Evolutionary conservation across 92 coral and sea anemone genomes (phyloP), one percentile per base, ranked within the genome.

Genomic region (Epizoanthus stellaris): DNA sequence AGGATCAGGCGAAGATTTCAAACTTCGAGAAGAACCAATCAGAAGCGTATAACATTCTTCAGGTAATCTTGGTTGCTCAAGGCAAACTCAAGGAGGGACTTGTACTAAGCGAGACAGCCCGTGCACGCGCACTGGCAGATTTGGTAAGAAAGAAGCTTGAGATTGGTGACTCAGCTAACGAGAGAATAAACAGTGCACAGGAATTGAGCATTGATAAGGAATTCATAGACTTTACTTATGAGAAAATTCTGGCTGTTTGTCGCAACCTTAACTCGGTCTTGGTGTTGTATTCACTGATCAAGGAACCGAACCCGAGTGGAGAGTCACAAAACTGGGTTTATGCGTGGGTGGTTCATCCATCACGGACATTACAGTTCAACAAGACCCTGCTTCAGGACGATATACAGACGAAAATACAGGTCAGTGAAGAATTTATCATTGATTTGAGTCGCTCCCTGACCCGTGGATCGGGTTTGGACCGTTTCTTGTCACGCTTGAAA

Each of bases 1-100:
- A 91, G 23, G 91, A 88, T 54, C 61, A 84, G 69, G 80, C 94
- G 7, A 91, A 91, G 61, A 81, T 91, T 10, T 91, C 94, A 34
- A 91, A 91, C 72, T 91, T 88, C 74, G 94, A 91, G 54, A 91
- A 91, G 67, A 91, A 91, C 19, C 92, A 91, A 74, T 73, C 85
- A 0, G 92, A 91, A 20, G 93, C 93, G 30, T 82, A 76, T n/a
- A 90, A 90, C 23, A 77, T 87, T 56, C 83, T 90, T 19, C 93
- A 87, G 67, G 85, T 90, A 42, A 42, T 90, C 17, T 80, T 90
- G 17, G 82, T 83, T 17, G 86, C 86, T 10, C 91, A 87, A 76
- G 21, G 43, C 73, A 90, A 90, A 64, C 82, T 75, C 76, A 90
- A 90, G 80, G 91, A 90, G 57, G 91, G 85, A 8, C 81, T 90